Evolutionary conservation across 2,888 invertebrate species (phyloP).

Genomic region (Galerucella nymphaeae): DNA sequence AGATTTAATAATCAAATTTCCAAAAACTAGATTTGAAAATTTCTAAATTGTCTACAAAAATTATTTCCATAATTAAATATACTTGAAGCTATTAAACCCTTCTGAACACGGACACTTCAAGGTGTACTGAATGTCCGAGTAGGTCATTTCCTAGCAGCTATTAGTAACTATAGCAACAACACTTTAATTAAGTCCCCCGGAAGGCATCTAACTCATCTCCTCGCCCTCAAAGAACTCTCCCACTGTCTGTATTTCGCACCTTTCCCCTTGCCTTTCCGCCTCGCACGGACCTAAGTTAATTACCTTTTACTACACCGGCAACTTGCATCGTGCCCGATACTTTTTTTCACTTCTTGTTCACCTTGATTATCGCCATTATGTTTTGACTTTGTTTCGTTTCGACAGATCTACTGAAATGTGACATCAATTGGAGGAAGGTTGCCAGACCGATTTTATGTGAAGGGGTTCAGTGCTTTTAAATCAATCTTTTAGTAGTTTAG

Average conservation of each 20-base stretch:
- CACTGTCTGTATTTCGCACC: conserved; percentile 52
- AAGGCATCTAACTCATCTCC: conserved; percentile 49
- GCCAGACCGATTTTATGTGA: not conserved
- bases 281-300: conserved; percentile 49
- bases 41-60: too few relatives aligned
- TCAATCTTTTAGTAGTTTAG: too few relatives aligned
- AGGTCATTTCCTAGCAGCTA: conserved; percentile 56
- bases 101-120: conserved; percentile 43
- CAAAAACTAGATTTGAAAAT: too few relatives aligned
- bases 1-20: too few relatives aligned
- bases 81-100: conserved; percentile 16
- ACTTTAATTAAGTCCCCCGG: conserved; percentile 58
- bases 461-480: too few relatives aligned
- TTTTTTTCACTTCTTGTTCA: conserved; percentile 40
- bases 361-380: conserved; percentile 57
- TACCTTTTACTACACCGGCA: conserved; percentile 42
- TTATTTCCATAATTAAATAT: not conserved
- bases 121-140: conserved; percentile 44
- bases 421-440: not conserved
- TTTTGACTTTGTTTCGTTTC: conserved; percentile 47
- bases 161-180: conserved; percentile 61
- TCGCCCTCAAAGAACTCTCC: conserved; percentile 44
- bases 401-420: not conserved
- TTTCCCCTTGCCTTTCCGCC: conserved; percentile 42
- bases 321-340: too few relatives aligned